Evolutionary conservation across 1,140 invertebrate genomes (phyloP), one percentile per base, ranked within the genome.

Genomic region (Trichonephila clavipes): DNA sequence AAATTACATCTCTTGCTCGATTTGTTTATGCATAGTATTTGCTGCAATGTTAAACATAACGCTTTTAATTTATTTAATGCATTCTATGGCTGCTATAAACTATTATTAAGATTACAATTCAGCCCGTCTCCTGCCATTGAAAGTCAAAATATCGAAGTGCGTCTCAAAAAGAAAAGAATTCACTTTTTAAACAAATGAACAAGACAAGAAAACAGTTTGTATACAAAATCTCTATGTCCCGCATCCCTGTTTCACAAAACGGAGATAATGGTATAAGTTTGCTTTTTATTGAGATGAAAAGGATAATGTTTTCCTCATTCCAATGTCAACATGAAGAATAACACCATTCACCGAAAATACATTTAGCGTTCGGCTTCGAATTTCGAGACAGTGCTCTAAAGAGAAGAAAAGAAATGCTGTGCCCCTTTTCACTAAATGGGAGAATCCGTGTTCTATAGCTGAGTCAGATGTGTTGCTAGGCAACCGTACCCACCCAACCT

Each of bases 391-490:
- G 44, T 89, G 16, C 44, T 88, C 34, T 44, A 82, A 85, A 92
- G 24, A 21, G 58, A 81, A 69, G 69, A 82, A 88, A 88, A 88
- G 51, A 82, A 88, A 93, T 88, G 62, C 66, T 40, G 7, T 62
- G 34, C 86, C 92, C 92, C 92, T 72, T 61, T 69, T 40, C 62
- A n/a, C 51, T 69, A 88, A 93, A 87, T 69, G 83, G 92, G 87
- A 62, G 62, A 82, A 58, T 86, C 92, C 81, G 24, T 40, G 92
- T 88, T 93, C 92, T 88, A 93, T 88, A 93, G 92, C 92, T 93
- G 92, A 93, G 92, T 93, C 92, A 93, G 92, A 93, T 93, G 86
- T 77, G 92, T 93, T 93, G 92, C 92, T 93, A 93, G 81, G 92
- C 92, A 62, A 93, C 92, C 51, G 28, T 69, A 44, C 69, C 92